phyloP scores from a whole-genome alignment of 2,888 invertebrate genomes.

The Nomada fabriciana region DNA sequence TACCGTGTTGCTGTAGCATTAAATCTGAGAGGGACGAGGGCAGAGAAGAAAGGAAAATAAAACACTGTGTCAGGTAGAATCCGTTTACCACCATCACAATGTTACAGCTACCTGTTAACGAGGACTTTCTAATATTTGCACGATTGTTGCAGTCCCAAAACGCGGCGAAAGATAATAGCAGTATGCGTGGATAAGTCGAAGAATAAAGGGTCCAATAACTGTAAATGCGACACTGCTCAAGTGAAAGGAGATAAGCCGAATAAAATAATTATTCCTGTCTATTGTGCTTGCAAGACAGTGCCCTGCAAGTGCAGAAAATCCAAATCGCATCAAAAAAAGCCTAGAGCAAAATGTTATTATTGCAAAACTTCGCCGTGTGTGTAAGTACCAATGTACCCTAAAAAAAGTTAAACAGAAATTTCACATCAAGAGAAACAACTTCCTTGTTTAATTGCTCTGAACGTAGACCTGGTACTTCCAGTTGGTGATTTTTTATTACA shows the following conservation, averaged over 20 bases:
- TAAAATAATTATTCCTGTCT: slow-evolving; percentile 47
- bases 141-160: slow-evolving; percentile 38
- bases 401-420: background rate
- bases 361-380: slow-evolving; percentile 77
- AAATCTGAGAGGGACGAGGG: slow-evolving; percentile 30
- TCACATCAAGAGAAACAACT: slow-evolving; percentile 2
- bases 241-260: slow-evolving; percentile 42
- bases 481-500: slow-evolving; percentile 55
- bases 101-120: background rate
- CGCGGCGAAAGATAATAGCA: slow-evolving; percentile 33
- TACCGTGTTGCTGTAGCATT: slow-evolving; percentile 68
- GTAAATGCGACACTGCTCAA: slow-evolving; percentile 48
- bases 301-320: slow-evolving; percentile 71
- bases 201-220: slow-evolving; percentile 61
- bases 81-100: slow-evolving; percentile 8
- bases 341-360: slow-evolving; percentile 76
- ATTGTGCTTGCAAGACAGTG: slow-evolving; percentile 64
- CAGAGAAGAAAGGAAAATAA: slow-evolving; percentile 40
- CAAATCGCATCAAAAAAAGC: slow-evolving; percentile 58
- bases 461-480: slow-evolving; percentile 41
- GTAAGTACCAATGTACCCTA: slow-evolving; percentile 57
- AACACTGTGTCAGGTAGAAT: slow-evolving; percentile 44
- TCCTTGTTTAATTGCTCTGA: slow-evolving; percentile 16
- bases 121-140: background rate
- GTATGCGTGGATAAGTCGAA: slow-evolving; percentile 50